Evolutionary conservation across 2,113 vertebrate genomes (phyloP), one percentile per base, ranked within the genome.

Genomic region (Emydocephalus ijimae): DNA sequence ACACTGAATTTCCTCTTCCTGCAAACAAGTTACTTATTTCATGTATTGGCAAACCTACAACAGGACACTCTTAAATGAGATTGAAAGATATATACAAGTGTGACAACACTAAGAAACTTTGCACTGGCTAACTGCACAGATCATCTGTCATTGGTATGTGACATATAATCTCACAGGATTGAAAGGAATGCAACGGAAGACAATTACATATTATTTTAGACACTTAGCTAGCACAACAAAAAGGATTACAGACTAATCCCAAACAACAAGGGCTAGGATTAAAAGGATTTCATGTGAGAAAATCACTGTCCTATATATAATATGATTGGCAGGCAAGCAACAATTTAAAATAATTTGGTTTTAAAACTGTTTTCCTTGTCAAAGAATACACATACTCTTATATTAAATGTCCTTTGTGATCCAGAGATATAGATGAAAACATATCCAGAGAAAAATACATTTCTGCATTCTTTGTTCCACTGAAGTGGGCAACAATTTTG

Each of bases 321-420:
- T 12, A 48, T 91, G 94, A 94, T 90, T 81, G 0, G 0, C 89
- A 57, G 95, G 95, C 94, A 95, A 94, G 57, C 64, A 96, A 96
- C 94, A 94, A 95, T 81, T 57, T 89, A 91, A 96, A 92, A 95
- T 91, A 92, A 39, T 6, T 24, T 54, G 34, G 15, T 91, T 92
- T 89, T 3, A 34, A 90, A 7, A 0, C 12, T 6, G 87, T 23
- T 54, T 23, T 74, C 87, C 93, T 87, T 93, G 39, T 55, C 88
- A 57, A 91, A 91, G 15, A 87, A 24, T 43, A 87, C 56, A 52
- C 43, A n/a, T 4, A 87, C 6, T 92, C 15, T 50, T 59, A 59
- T 85, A 39, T 85, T 59, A 50, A 59, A 59, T 2, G 15, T n/a
- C 43, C 24, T 89, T 85, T 89, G 21, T 57, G 20, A 24, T 56